These are phyloP conservation scores for Ennomos quercinarius DNA, from an alignment of 2,888 invertebrate species.

Conservation along the genomic window DNA sequence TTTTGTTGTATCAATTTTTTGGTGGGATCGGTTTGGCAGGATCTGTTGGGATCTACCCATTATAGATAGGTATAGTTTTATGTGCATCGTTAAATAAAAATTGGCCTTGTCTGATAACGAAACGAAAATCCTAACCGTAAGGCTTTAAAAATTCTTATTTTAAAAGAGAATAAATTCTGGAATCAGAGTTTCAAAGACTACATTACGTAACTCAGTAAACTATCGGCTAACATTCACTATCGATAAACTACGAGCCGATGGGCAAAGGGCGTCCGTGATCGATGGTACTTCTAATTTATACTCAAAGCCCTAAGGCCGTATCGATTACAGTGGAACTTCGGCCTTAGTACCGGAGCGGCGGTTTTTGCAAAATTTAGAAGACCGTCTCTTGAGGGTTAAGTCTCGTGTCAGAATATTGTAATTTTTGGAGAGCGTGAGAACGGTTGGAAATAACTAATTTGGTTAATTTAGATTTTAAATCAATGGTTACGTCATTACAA, in stretches of 20 bases:
- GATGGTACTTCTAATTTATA: conserved; percentile 84
- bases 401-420: conserved; percentile 22
- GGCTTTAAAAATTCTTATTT: neutral
- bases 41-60: too few species aligned
- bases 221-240: conserved; percentile 79
- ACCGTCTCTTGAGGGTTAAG: conserved; percentile 61
- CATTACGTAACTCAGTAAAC: conserved; percentile 66
- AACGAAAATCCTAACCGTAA: too few species aligned
- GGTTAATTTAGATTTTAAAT: too few species aligned
- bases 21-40: too few species aligned
- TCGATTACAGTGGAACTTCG: conserved; percentile 80
- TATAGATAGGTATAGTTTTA: too few species aligned
- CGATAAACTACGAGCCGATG: conserved; percentile 81
- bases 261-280: conserved; percentile 83
- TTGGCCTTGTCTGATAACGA: too few species aligned
- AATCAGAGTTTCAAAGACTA: conserved; percentile 51
- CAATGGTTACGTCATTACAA: too few species aligned
- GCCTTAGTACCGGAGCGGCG: conserved; percentile 57
- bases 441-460: neutral
- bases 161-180: conserved; percentile 31
- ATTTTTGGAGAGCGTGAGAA: conserved; percentile 36
- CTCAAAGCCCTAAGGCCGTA: conserved; percentile 84
- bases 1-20: too few species aligned
- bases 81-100: too few species aligned
- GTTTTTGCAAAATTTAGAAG: conserved; percentile 74